Conservation (phyloP, 2,797 vertebrate species). For the Poecilia velifera region DNA sequence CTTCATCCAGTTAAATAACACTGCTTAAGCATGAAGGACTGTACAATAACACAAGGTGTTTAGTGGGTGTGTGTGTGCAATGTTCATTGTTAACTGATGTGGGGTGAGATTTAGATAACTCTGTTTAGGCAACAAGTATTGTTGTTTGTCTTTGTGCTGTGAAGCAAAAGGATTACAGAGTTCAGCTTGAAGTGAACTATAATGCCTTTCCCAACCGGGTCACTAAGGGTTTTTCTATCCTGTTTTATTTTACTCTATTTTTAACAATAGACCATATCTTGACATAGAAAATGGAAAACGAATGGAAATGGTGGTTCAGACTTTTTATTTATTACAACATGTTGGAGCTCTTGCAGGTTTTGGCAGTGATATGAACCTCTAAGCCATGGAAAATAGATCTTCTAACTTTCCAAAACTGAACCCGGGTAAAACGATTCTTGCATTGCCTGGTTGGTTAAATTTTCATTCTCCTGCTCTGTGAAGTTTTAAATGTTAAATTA, state of each 20-base stretch:
- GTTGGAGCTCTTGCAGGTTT: not conserved
- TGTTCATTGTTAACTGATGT: not conserved
- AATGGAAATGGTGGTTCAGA: not conserved
- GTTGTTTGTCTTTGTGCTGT: not conserved
- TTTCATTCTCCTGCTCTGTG: not conserved
- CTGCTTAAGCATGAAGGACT: not conserved
- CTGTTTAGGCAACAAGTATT: not conserved
- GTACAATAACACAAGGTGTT: not conserved
- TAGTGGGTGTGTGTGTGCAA: not conserved
- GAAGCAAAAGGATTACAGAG: not conserved
- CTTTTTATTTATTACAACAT: not conserved
- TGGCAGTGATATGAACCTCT: not conserved
- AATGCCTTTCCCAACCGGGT: not conserved
- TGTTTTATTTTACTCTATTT: not conserved
- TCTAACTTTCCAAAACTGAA: not conserved
- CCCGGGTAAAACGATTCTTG: not conserved
- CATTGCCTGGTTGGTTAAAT: not conserved
- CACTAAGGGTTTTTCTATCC: not conserved
- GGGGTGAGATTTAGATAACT: not conserved
- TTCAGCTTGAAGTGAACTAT: not conserved
- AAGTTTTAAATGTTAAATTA: not conserved
- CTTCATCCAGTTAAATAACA: not conserved
- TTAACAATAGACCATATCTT: not conserved
- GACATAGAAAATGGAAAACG: not conserved
- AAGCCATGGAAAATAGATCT: not conserved